Evolutionary conservation across 2,888 invertebrate genomes (phyloP), one percentile per base, ranked within the genome.

Genomic region (Chloroclystis v-ata): DNA sequence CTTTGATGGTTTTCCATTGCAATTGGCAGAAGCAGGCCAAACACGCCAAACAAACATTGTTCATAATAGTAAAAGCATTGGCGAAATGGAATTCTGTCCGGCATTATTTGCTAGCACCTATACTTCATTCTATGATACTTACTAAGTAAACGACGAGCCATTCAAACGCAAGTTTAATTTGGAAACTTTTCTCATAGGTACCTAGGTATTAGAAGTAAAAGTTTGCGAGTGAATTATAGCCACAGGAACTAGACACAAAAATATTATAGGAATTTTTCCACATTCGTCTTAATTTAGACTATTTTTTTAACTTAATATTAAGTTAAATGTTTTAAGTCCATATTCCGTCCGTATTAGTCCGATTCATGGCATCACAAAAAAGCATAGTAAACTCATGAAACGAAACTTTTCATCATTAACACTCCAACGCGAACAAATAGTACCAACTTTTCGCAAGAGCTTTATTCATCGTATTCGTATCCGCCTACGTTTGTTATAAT

Each of bases 381-480:
- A 32, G 37, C 25, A 33, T 14, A 20, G 37, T 20, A n/a, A 33
- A 16, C 20, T 10, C 7, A 33, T 33, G 25, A 37, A 37, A 41
- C n/a, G 30, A 33, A 7, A n/a, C 20, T 32, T 38, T 10, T 9
- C 11, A 38, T 37, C 32, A 42, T 45, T 43, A 52, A 29, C 37
- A 47, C 52, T 60, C 52, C 49, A 47, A 37, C 57, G 57, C 43
- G 52, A 52, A 53, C 46, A 24, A 24, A 35, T 54, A 45, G 20
- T 20, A 20, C 20, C 20, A 20, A 20, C 26, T 35, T 56, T 57
- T 60, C 42, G 50, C 53, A 42, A 61, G 60, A 58, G 63, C 60
- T 58, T 65, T 63, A 57, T 66, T 60, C 54, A 43, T 28, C 47
- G 43, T 16, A 41, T 53, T 14, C 3, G 33, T 56, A 57, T 50